Evolutionary conservation across 2,797 vertebrate genomes (phyloP), one percentile per base, ranked within the genome.

Genomic region (Poeciliopsis paucimaculata): DNA sequence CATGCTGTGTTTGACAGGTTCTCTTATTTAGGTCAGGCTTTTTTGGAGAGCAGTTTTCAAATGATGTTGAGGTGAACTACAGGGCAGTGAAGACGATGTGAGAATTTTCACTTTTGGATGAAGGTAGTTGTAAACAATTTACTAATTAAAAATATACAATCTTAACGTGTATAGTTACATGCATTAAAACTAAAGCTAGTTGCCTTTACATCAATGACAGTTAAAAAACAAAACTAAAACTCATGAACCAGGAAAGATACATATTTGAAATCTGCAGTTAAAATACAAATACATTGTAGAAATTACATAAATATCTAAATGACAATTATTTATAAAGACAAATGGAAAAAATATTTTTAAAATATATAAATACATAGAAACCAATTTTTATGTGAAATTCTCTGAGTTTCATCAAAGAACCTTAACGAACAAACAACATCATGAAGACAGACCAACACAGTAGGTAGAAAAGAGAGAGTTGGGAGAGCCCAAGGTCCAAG

Each of bases 1-100:
- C 89, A 89, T 60, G 36, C 77, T 26, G 1, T 89, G 89, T 91
- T 90, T 90, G 87, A 91, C 91, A 87, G 80, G 76, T 72, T 76
- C 78, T 75, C 75, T 46, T 84, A 82, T 86, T 57, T 76, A 84
- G 81, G 82, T 91, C 77, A 72, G 26, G 83, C 47, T 85, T 82
- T 75, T 81, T 83, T 76, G 78, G 77, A 80, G 72, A 78, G 80
- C 41, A 31, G 77, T 83, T 76, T 77, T 73, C 74, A 82, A 53
- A 39, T 64, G 23, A 73, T 72, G 77, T 78, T 2, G 79, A 82
- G 72, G 47, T 7, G 79, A 88, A 87, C 81, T 90, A 85, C 79
- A 83, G 82, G 81, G 84, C 83, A 47, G 77, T 77, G 73, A 89
- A 84, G 80, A 89, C 78, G 41, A 1, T 71, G 12, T 46, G 26